Percentiles rank a stretch among this genome's conserved stretches.
phyloP scores from a whole-genome alignment of 2,113 vertebrate genomes.

The Strix aluco region DNA sequence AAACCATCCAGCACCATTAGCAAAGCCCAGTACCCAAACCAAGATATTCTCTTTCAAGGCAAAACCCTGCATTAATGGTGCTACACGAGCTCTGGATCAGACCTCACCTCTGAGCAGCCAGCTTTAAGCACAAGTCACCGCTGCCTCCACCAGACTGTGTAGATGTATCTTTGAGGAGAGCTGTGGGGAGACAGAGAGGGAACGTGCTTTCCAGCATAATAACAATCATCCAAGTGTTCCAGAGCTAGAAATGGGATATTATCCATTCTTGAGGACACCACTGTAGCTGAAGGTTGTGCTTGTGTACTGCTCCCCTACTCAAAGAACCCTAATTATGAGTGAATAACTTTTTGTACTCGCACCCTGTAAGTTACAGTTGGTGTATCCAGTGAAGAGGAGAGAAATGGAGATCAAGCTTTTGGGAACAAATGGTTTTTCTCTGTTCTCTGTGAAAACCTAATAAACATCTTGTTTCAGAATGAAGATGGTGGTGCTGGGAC shows the following conservation, averaged over 20 bases:
- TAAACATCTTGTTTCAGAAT: constrained; percentile 64
- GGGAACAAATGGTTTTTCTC: neutral
- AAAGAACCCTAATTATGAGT: neutral
- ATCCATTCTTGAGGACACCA: neutral
- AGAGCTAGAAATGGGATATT: neutral
- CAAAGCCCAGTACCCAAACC: neutral
- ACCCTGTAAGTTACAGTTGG: neutral
- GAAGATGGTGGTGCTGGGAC: constrained; percentile 66
- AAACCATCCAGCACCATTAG: neutral
- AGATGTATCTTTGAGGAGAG: neutral
- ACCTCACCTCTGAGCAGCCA: neutral
- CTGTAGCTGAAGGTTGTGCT: neutral
- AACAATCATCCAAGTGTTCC: neutral
- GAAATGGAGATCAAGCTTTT: neutral
- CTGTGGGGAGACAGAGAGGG: neutral
- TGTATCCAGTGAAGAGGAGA: neutral
- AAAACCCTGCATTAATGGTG: neutral
- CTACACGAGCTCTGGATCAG: neutral
- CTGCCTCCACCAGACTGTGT: neutral
- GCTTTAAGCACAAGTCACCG: neutral
- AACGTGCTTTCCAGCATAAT: neutral
- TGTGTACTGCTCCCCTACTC: neutral
- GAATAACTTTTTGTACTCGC: neutral
- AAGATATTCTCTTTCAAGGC: neutral
- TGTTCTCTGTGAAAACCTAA: neutral